Percentiles rank a stretch among this genome's conserved stretches.
These are phyloP conservation scores for Sebastes reedi DNA, from an alignment of 2,797 vertebrate genomes.

Conservation along the genomic window DNA sequence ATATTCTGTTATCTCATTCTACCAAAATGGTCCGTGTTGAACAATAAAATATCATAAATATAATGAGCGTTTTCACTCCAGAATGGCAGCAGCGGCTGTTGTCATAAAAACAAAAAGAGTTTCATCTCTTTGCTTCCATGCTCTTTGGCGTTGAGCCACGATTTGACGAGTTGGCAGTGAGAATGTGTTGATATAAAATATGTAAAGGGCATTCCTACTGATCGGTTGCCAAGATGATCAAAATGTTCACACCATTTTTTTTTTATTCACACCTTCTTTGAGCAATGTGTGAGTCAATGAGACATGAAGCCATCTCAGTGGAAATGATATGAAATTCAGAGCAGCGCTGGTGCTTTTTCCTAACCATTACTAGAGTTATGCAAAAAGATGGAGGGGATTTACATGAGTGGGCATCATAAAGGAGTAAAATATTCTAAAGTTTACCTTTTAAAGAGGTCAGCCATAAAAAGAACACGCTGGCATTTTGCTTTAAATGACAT, in stretches of 20 bases:
- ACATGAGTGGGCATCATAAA: background rate
- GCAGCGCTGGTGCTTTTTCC: background rate
- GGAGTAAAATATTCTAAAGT: slow-evolving; percentile 41
- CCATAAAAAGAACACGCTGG: slow-evolving; percentile 48
- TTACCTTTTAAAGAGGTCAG: slow-evolving; percentile 57
- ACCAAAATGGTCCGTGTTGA: rapidly evolving
- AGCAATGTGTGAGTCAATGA: slow-evolving; percentile 11
- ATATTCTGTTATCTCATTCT: too few relatives aligned
- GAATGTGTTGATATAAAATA: background rate
- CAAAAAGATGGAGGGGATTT: background rate
- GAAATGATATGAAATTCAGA: background rate
- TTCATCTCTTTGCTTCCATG: too few relatives aligned
- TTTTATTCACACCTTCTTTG: background rate
- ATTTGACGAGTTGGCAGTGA: background rate
- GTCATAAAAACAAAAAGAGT: too few relatives aligned
- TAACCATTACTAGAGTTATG: background rate
- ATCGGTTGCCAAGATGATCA: background rate
- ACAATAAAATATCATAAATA: too few relatives aligned
- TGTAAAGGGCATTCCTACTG: slow-evolving; percentile 1
- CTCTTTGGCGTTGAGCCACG: too few relatives aligned
- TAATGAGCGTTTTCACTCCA: rapidly evolving
- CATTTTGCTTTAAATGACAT: slow-evolving; percentile 71
- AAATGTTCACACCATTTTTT: background rate
- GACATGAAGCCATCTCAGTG: background rate
- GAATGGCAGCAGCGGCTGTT: too few relatives aligned